Base-by-base conservation (phyloP, 2,888 invertebrate species). In the Eupithecia dodoneata region DNA sequence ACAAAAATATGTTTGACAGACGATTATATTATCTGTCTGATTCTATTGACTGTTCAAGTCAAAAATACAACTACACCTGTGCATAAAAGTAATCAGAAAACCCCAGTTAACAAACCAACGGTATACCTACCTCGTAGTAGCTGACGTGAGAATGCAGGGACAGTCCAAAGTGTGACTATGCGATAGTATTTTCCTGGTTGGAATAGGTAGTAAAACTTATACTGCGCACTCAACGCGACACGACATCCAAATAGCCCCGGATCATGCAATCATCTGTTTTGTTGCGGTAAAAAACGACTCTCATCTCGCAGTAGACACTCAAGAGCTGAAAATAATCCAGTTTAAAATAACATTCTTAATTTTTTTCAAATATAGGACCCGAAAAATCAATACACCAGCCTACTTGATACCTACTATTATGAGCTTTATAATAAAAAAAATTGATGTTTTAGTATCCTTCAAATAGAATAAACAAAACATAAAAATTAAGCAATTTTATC, bases 131-230 rank as follows among this genome's bases (percentile, higher is more conserved):
- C 3, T 65, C 41, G 66, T 66, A 69, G n/a, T 12, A 15, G 45
- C 69, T 10, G 15, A 42, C n/a, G n/a, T 18, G n/a, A n/a, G 42
- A 69, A 69, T n/a, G n/a, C n/a, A 69, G 15, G 69, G n/a, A 45
- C 7, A 15, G 6, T 45, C 45, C 42, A 47, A 42, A 30, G 42
- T 47, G 70, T 49, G 47, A 47, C 45, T 30, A 47, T 49, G n/a
- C 30, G 70, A 70, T 30, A 49, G 70, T 66, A 42, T 70, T 70
- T 70, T 70, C 70, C 70, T 69, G 18, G 45, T 45, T 12, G 47
- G 70, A 70, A 70, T 18, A n/a, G 70, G 70, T 30, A 70, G 18
- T 70, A 69, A 69, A 55, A 78, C 47, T 49, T 78, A 75, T 79
- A 76, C 76, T 80, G 47, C 47, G 70, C 45, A 45, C 70, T 12